Base-by-base conservation (phyloP, 2,888 invertebrate genomes). In the Marasmarcha lunaedactyla region DNA sequence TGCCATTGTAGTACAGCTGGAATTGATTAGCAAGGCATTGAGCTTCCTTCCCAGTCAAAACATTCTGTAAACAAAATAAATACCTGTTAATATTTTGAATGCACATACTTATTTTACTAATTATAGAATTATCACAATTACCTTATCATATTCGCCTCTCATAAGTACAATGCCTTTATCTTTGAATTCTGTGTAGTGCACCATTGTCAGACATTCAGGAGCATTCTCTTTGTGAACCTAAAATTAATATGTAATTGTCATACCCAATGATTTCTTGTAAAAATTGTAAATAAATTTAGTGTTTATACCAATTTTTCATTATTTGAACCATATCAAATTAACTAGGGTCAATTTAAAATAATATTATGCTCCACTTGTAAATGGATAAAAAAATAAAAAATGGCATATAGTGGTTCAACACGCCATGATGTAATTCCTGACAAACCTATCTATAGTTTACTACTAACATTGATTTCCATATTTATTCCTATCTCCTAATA, bases 141-240 rank as follows among this genome's bases (percentile, higher is more conserved):
- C 84, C 72, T 86, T 88, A 59, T 95, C 94, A 63, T 88, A 95
- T 66, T 95, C 94, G 11, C 95, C 95, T 33, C 90, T 86, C 93
- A 95, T 93, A 27, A 95, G 73, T 9, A 95, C 86, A 33, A 95
- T 79, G 2, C 88, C 90, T 62, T 93, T 93, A 34, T 85, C 84
- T 5, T 86, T 79, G 1, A 93, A 79, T 59, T 95, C 95, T 0
- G 88, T 87, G 54, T 92, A 95, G 66, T 94, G 91, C 1, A 88
- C 86, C 57, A 95, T 81, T 1, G 90, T 92, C 15, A 95, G 78
- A 61, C 94, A 94, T 65, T 94, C 94, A 0, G 95, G 94, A 0
- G 95, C 92, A 72, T 94, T 94, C 69, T 94, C 95, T 57, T 91
- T 90, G 57, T 94, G 93, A 1, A 92, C 88, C 88, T 90, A 56